phyloP scores from a whole-genome alignment of 2,113 vertebrate genomes.

The Lophochroa leadbeateri region DNA sequence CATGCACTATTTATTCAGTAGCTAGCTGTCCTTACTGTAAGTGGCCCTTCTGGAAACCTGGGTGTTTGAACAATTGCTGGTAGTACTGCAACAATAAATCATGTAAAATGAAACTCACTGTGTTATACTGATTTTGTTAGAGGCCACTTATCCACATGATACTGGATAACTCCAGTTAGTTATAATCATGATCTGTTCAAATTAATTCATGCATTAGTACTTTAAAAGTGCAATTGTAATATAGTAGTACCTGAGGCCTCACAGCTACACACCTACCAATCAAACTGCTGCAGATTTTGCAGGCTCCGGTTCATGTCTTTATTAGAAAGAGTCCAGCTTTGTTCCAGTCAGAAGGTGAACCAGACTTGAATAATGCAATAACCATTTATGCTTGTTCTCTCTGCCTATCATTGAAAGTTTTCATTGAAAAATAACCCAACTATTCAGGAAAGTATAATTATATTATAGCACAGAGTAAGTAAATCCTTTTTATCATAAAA shows the following conservation, averaged over 20 bases:
- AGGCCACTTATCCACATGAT: neutral
- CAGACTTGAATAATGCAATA: neutral
- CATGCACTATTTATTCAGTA: neutral
- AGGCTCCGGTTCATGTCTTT: rapidly evolving
- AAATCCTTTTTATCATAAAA: neutral
- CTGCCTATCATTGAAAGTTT: neutral
- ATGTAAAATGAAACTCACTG: neutral
- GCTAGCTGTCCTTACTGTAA: neutral
- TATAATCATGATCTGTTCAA: neutral
- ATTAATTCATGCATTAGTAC: neutral
- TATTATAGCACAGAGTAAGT: neutral
- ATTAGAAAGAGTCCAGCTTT: neutral
- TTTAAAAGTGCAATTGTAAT: neutral
- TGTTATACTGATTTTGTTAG: neutral
- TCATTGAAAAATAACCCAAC: neutral
- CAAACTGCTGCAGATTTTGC: neutral
- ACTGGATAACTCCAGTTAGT: neutral
- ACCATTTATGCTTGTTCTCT: neutral
- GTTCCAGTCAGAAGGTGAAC: neutral
- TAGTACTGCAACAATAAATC: neutral
- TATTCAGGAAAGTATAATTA: neutral
- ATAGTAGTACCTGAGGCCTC: neutral
- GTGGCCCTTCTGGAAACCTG: neutral
- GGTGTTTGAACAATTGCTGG: neutral
- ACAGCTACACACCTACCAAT: too few species aligned